phyloP scores from a whole-genome alignment of 2,888 invertebrate species.

The Ornithoptera priamus region DNA sequence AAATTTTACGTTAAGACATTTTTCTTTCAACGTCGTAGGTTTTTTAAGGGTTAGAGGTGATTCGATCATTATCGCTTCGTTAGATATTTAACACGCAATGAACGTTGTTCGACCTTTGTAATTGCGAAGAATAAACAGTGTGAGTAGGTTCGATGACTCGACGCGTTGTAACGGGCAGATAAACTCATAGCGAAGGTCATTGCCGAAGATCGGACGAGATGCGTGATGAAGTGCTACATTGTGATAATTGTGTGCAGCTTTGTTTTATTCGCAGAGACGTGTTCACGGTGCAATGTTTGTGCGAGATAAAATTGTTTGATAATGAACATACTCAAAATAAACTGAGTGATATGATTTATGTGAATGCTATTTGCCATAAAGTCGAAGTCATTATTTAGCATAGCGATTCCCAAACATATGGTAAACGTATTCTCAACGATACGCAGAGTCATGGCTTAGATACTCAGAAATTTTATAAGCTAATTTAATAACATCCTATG shows the following conservation, averaged over 20 bases:
- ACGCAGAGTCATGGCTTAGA: no score
- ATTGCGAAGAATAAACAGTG: slow-evolving; percentile 1
- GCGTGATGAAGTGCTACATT: background rate
- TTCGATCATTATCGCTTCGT: background rate
- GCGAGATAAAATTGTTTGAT: background rate
- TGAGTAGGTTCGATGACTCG: slow-evolving; percentile 14
- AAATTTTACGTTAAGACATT: background rate
- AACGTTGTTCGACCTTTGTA: background rate
- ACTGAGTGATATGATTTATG: background rate
- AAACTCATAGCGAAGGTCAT: slow-evolving; percentile 7
- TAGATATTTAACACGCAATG: background rate
- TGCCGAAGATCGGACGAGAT: background rate
- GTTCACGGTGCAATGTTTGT: background rate
- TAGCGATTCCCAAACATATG: no score
- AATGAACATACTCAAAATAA: background rate
- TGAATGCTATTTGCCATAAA: background rate
- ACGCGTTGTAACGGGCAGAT: slow-evolving; percentile 2
- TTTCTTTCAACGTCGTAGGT: background rate
- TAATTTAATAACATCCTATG: no score
- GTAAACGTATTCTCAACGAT: no score
- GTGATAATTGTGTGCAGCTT: background rate
- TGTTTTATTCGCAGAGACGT: background rate
- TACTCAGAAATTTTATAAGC: no score
- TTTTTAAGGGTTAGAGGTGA: background rate
- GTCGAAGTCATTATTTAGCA: background rate